phyloP scores from a whole-genome alignment of 2,797 vertebrate species.

The Argyrosomus regius region DNA sequence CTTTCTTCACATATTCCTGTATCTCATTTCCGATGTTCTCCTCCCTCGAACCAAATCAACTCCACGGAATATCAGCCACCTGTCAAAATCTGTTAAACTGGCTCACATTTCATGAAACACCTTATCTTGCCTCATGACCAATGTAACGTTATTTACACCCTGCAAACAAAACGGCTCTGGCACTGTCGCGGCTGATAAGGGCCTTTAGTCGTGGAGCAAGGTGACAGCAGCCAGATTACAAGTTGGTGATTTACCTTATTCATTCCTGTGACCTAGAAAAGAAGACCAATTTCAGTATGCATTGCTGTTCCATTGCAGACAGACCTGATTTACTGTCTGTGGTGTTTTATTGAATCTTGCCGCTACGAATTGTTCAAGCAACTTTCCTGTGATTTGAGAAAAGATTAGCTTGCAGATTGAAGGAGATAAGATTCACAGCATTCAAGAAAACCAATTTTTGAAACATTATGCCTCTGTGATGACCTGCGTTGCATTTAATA shows the following conservation, averaged over 20 bases:
- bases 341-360: slow-evolving; percentile 65
- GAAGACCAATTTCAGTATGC: slow-evolving; percentile 59
- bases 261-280: slow-evolving; percentile 77
- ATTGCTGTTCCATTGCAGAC: slow-evolving; percentile 49
- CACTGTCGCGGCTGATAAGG: slow-evolving; percentile 72
- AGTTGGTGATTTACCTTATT: slow-evolving; percentile 79
- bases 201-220: slow-evolving; percentile 64
- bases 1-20: slow-evolving; percentile 54
- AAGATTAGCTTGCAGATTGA: slow-evolving; percentile 60
- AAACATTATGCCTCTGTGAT: slow-evolving; percentile 22
- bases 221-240: slow-evolving; percentile 82
- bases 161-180: slow-evolving; percentile 77
- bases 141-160: slow-evolving; percentile 78
- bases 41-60: slow-evolving; percentile 57
- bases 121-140: slow-evolving; percentile 79
- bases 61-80: slow-evolving; percentile 62
- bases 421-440: slow-evolving; percentile 28
- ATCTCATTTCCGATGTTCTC: slow-evolving; percentile 63
- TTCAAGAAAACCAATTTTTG: slow-evolving; percentile 43
- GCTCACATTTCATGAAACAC: slow-evolving; percentile 73
- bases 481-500: slow-evolving; percentile 40
- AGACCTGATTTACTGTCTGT: slow-evolving; percentile 62
- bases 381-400: slow-evolving; percentile 47
- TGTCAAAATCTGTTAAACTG: slow-evolving; percentile 73
- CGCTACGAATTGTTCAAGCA: slow-evolving; percentile 40